phyloP scores from a whole-genome alignment of 1,140 invertebrate species.

The Batillaria attramentaria region DNA sequence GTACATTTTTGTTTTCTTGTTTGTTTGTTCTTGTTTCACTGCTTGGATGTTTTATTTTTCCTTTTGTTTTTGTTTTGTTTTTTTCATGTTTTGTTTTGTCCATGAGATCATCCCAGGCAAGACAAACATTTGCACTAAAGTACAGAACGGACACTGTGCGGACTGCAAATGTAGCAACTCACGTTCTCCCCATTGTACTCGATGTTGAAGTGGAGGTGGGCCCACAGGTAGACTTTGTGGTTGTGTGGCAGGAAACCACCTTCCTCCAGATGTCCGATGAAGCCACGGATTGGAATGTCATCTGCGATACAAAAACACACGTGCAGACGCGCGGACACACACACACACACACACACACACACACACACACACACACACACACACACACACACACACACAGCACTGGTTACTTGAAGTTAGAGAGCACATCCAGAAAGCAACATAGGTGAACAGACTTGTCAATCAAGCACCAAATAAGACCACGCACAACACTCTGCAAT shows the following conservation, averaged over 20 bases:
- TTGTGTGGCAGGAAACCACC: conserved; percentile 74
- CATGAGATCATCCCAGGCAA: no score
- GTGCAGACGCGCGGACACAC: background rate
- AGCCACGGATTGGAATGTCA: conserved; percentile 74
- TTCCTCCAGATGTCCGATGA: conserved; percentile 75
- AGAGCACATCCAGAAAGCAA: no score
- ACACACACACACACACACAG: conserved; percentile 7
- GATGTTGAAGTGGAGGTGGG: conserved; percentile 74
- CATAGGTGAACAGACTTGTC: no score
- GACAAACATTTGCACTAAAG: no score
- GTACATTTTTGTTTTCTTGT: no score
- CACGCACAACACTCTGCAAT: no score
- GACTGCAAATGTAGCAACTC: conserved; percentile 25
- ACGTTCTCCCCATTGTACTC: conserved; percentile 74
- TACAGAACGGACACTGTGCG: background rate
- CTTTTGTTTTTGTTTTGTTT: no score
- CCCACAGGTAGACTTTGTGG: conserved; percentile 74
- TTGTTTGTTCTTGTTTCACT: no score
- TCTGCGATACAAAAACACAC: conserved; percentile 58
- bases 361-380: background rate
- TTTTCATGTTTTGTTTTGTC: no score
- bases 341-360: background rate
- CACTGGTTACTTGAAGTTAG: no score
- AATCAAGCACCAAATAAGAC: background rate
- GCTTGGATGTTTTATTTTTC: no score